Evolutionary conservation across 2,888 invertebrate species (phyloP), one percentile per base, ranked within the genome.

Genomic region (Ormia ochracea): DNA sequence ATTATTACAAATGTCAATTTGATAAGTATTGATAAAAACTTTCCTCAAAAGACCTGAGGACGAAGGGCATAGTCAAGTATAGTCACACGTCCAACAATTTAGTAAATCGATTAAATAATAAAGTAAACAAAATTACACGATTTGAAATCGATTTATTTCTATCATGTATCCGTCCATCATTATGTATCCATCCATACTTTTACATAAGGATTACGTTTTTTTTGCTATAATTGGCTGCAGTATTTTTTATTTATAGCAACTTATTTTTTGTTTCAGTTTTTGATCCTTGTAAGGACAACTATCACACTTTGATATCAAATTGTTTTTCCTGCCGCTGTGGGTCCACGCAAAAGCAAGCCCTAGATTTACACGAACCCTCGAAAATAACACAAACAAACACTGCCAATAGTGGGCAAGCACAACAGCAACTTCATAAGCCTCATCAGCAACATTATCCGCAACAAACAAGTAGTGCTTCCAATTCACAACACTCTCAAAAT

Each of bases 241-340:
- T 14, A 23, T 1, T 36, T 38, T 9, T 31, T 7, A 26, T 19
- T 41, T 10, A 0, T 26, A 43, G 19, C 12, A 5, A 28, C 17
- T 45, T 28, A 4, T 17, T 63, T 59, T 50, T 36, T 26, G 7
- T 36, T 87, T 84, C 82, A 87, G 87, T 87, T 63, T 87, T 84
- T 78, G 87, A 87, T 73, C 85, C 82, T 21, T 83, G 83, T n/a
- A 65, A 85, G 81, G 87, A 87, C n/a, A 85, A 75, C 72, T 86
- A 86, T 73, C 80, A 80, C 70, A 82, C 84, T 43, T 31, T 83
- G 6, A 84, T 85, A 63, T 83, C 85, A 12, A 82, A 72, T 43
- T 82, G 82, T 50, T 59, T 72, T 21, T 69, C 82, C 74, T 82
- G 82, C 69, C 82, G 33, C 78, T 86, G 82, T 84, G 85, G 77